Conservation (phyloP, 2,113 vertebrate species). For the Perognathus longimembris region DNA sequence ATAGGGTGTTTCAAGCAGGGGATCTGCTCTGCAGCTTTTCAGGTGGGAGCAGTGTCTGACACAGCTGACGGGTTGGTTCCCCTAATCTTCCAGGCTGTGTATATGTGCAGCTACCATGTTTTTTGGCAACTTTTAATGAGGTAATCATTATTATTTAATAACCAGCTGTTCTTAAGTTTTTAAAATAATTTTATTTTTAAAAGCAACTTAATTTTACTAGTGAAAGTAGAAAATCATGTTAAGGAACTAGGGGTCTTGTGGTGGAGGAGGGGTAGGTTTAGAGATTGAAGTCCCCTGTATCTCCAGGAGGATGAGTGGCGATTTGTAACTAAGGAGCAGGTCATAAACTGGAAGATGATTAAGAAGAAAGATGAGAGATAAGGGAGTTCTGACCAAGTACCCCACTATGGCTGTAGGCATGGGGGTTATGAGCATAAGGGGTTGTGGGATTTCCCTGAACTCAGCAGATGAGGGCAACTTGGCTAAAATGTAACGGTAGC, state of each 20-base stretch:
- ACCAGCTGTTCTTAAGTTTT: neutral
- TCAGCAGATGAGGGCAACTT: neutral
- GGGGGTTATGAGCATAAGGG: neutral
- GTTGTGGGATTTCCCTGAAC: neutral
- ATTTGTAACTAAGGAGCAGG: neutral
- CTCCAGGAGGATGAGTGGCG: neutral
- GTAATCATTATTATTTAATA: neutral
- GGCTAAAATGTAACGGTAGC: neutral
- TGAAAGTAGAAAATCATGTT: constrained; percentile 5
- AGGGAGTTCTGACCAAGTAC: neutral
- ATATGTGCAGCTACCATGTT: neutral
- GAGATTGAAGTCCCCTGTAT: neutral
- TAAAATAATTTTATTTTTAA: constrained; percentile 28
- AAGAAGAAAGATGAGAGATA: neutral
- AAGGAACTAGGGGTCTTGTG: neutral
- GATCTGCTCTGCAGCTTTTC: neutral
- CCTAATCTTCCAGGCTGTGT: neutral
- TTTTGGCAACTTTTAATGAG: neutral
- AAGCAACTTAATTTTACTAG: constrained; percentile 6
- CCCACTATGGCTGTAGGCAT: neutral
- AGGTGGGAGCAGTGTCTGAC: neutral
- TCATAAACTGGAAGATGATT: neutral
- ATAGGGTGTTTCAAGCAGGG: neutral
- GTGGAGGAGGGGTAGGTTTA: neutral
- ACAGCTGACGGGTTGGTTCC: neutral